Base-by-base conservation (phyloP, 2,888 invertebrate species). In the Chrysolina americana region DNA sequence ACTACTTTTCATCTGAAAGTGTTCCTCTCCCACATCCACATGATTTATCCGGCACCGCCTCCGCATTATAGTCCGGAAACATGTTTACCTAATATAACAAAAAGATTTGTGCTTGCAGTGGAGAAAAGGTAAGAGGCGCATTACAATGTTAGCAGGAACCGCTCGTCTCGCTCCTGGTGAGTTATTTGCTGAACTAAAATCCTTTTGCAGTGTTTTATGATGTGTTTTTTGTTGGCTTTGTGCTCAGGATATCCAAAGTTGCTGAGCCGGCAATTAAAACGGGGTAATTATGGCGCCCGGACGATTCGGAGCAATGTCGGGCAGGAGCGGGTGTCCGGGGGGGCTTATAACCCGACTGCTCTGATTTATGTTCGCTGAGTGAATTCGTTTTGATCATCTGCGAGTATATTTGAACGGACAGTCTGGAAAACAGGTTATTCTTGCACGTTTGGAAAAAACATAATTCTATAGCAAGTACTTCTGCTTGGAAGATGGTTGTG, bases 201-300 rank as follows among this genome's bases (percentile, higher is more conserved):
- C 72, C 72, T 62, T 72, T 72, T 47, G 68, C 72, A 68, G 68
- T 72, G 72, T 68, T 72, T 72, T 72, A 72, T 72, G 68, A 72
- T 41, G 68, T 68, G 68, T 68, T 72, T 72, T 72, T 68, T 68
- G 68, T 70, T 48, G 19, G 70, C 41, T 59, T 70, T 64, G 21
- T 23, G 64, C 36, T 66, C 66, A 63, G 50, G 41, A 70, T 63
- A 63, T 64, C 70, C 76, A 76, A 80, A 83, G 81, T 81, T 84
- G 83, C 83, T 80, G 80, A 82, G 82, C 82, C 78, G 81, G 84
- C 84, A 85, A 85, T 85, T 85, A 85, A 82, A 83, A 80, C 81
- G 78, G 80, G 81, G 83, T 85, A 85, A 85, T 85, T 85, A 85
- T 76, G 73, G 75, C 73, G 77, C 53, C 73, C 70, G 76, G 64